A percentile compares a stretch with the other conserved stretches of the same genome.
phyloP scores from a whole-genome alignment of 2,113 vertebrate species.

The Silurus meridionalis region DNA sequence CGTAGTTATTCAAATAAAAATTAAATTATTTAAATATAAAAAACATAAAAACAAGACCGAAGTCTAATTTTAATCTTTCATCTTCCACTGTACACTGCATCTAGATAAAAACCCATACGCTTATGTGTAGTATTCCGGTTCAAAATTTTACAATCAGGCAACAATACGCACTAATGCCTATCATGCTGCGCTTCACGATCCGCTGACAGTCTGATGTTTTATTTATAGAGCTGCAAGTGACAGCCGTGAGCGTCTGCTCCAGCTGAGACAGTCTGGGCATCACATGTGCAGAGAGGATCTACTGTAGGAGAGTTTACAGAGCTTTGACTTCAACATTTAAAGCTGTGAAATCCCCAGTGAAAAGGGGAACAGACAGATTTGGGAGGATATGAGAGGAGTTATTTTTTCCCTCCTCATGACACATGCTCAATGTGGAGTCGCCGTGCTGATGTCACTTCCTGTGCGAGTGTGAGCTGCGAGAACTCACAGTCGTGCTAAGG shows the following conservation, averaged over 20 bases:
- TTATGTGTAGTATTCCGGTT: background rate
- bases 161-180: background rate
- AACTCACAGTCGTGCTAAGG: slow-evolving; percentile 12
- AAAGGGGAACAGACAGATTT: slow-evolving; percentile 6
- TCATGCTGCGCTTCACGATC: background rate
- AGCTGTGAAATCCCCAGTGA: slow-evolving; percentile 9
- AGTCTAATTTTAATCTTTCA: background rate
- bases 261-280: slow-evolving; percentile 20
- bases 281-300: background rate
- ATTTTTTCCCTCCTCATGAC: background rate
- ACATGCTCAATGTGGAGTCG: slow-evolving; percentile 9
- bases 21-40: background rate
- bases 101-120: background rate
- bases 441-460: slow-evolving; percentile 7
- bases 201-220: background rate
- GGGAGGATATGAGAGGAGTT: slow-evolving; percentile 10
- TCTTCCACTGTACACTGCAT: background rate
- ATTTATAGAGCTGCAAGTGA: slow-evolving; percentile 12
- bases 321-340: slow-evolving; percentile 18
- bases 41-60: background rate
- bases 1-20: too few relatives aligned
- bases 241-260: background rate
- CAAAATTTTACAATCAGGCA: background rate
- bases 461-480: background rate
- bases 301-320: background rate